Conservation (phyloP, 2,113 vertebrate species). For the Pachycephala philippinensis region DNA sequence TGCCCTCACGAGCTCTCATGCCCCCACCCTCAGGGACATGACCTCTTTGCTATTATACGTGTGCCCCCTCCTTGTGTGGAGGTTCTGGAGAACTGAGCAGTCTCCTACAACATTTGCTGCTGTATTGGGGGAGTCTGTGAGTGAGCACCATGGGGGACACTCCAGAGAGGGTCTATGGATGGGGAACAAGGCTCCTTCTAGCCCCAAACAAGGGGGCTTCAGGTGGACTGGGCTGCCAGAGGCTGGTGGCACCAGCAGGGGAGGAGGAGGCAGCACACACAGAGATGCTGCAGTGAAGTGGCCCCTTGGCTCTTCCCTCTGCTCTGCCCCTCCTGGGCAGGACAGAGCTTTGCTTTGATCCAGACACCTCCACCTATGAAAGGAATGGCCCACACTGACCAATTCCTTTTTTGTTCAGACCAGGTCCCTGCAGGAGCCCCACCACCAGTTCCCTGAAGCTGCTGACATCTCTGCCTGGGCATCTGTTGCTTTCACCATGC, state of each 20-base stretch:
- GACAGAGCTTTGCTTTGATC: neutral
- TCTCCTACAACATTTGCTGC: neutral
- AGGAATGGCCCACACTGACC: accelerated
- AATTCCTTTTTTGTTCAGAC: neutral
- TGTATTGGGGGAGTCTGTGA: accelerated
- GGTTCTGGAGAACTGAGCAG: neutral
- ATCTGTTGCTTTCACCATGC: neutral
- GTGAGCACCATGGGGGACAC: neutral
- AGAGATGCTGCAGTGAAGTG: neutral
- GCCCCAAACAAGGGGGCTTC: neutral
- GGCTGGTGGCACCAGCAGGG: neutral
- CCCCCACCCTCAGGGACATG: neutral
- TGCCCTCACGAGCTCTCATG: neutral
- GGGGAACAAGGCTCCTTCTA: neutral
- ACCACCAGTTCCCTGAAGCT: neutral
- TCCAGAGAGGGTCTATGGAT: neutral
- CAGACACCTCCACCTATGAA: neutral
- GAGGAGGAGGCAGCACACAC: neutral
- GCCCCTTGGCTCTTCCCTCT: neutral
- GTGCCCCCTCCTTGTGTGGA: neutral
- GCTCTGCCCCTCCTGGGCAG: neutral
- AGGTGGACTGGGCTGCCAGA: neutral
- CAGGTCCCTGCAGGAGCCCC: neutral
- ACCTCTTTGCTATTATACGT: neutral
- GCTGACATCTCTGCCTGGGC: neutral